Percentiles rank a stretch among this genome's conserved stretches.
phyloP scores from a whole-genome alignment of 2,113 vertebrate genomes.

The Genyomyrus donnyi region DNA sequence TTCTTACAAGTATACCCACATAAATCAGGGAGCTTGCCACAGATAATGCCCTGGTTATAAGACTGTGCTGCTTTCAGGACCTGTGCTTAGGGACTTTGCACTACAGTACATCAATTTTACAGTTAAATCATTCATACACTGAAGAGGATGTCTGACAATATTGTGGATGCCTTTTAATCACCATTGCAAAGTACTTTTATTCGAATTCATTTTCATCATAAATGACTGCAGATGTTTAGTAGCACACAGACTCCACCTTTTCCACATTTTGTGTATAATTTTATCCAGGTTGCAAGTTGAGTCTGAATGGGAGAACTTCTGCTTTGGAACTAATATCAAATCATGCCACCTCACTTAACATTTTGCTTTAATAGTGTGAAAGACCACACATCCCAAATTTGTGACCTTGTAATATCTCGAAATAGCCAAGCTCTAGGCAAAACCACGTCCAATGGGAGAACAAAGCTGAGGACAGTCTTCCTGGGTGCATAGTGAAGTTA shows the following conservation, averaged over 20 bases:
- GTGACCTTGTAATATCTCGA: background rate
- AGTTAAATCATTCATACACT: background rate
- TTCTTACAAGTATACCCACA: background rate
- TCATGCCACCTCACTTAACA: background rate
- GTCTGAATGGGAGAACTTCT: background rate
- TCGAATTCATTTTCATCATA: background rate
- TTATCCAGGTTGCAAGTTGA: background rate
- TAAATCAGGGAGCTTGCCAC: background rate
- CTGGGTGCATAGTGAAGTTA: background rate
- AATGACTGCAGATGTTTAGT: background rate
- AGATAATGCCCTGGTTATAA: background rate
- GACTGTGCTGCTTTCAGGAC: background rate
- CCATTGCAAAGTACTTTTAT: background rate
- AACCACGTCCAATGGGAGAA: background rate
- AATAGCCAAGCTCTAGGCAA: slow-evolving; percentile 5
- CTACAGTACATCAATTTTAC: background rate
- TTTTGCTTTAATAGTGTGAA: background rate
- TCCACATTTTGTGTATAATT: background rate
- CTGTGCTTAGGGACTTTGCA: background rate
- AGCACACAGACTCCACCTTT: background rate
- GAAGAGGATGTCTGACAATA: background rate
- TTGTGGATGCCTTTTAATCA: background rate
- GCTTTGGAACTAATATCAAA: background rate
- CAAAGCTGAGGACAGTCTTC: background rate
- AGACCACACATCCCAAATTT: background rate